Conservation (phyloP, 1,140 invertebrate genomes). For the Oedothorax gibbosus region DNA sequence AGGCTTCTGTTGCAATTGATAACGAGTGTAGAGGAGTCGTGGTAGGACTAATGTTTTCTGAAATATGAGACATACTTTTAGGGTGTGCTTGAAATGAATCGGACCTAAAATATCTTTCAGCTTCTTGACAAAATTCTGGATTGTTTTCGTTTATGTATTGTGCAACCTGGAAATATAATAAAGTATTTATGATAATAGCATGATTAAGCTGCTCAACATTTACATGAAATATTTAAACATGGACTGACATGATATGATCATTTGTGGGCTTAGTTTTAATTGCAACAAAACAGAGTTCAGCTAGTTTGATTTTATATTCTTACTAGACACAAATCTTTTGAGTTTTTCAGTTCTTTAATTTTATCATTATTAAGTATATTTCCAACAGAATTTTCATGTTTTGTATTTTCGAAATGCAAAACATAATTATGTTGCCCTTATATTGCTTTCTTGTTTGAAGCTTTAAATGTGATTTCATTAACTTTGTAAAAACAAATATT, state of each 20-base stretch:
- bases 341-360: no score
- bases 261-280: neutral
- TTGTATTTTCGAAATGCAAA: no score
- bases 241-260: no score
- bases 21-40: conserved; percentile 61
- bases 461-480: no score
- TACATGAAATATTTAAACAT: neutral
- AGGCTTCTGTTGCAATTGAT: conserved; percentile 63
- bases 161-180: conserved; percentile 55
- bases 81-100: neutral
- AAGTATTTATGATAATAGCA: neutral
- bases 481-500: no score
- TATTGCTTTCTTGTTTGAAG: no score
- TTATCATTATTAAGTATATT: no score
- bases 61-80: neutral
- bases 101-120: conserved; percentile 48
- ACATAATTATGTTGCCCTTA: no score
- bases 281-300: neutral
- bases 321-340: neutral
- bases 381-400: no score
- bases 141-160: conserved; percentile 60
- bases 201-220: neutral
- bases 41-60: conserved; percentile 4
- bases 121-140: conserved; percentile 54
- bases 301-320: neutral